Evolutionary conservation across 2,797 vertebrate species (phyloP), one percentile per base, ranked within the genome.

Genomic region (Enteromius treurensis): DNA sequence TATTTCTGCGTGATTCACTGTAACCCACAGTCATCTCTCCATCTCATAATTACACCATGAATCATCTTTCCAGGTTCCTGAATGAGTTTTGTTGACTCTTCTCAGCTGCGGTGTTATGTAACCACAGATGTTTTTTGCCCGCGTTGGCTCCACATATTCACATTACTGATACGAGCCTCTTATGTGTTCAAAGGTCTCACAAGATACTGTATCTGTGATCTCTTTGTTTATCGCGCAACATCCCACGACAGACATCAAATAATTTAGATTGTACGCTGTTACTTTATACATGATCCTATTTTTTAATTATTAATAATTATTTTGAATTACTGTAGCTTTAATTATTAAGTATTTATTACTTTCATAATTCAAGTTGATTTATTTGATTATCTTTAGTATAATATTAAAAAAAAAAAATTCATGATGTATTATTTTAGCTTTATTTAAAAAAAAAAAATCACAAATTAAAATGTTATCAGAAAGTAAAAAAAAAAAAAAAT

Each of bases 161-260:
- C 17, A 70, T 19, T 23, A 77, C 65, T 49, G 81, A 78, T 29
- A 60, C 13, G 19, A 83, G 55, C 13, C 49, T 19, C 13, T n/a
- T 37, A 26, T 26, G 51, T 77, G 81, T 23, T 77, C 75, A 78
- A 78, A 83, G 81, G 81, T 83, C 26, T 3, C 19, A 14, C 74
- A 77, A n/a, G 74, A 60, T 49, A 68, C 26, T 7, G 40, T 6
- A 21, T 77, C 73, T 76, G 34, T 21, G 26, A 77, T 69, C 51
- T 76, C 71, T 26, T 23, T 42, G 17, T 23, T 47, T 23, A 14
- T 42, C n/a, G 1, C 0, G 0, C 10, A 47, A 23, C 13, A 17
- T 58, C 47, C n/a, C 2, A 49, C 11, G 5, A n/a, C 51, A 11
- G 42, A 69, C n/a, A 5, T 53, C 62, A 7, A 49, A 49, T 49